These are phyloP conservation scores for Sebastiscus tertius DNA, from an alignment of 2,797 vertebrate genomes.

Conservation along the genomic window DNA sequence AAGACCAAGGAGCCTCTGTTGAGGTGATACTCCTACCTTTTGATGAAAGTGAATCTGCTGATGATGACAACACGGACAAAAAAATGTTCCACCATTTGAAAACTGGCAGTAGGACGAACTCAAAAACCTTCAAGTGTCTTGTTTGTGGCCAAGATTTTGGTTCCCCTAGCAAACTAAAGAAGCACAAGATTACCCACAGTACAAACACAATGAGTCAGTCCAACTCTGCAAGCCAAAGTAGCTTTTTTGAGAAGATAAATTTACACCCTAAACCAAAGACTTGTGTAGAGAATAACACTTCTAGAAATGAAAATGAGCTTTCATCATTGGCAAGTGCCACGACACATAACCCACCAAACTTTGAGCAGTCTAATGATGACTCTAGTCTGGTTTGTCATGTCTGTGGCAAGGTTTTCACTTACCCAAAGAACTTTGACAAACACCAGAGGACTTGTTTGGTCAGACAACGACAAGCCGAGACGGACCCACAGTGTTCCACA, in stretches of 20 bases:
- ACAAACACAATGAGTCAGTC: background rate
- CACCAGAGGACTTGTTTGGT: conserved; percentile 34
- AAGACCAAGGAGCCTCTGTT: conserved; percentile 35
- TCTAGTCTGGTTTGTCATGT: conserved; percentile 8
- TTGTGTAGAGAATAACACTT: background rate
- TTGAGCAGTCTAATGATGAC: background rate
- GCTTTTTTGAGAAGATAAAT: conserved; percentile 4
- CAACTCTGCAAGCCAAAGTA: background rate
- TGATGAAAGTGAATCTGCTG: conserved; percentile 22
- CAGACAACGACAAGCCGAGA: conserved; percentile 10
- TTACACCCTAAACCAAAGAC: background rate
- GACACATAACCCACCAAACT: background rate
- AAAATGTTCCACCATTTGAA: background rate
- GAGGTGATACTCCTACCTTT: conserved; percentile 31
- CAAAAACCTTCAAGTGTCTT: conserved; percentile 26
- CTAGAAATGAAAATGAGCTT: background rate
- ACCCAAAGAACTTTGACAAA: conserved; percentile 30
- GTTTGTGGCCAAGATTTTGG: conserved; percentile 21
- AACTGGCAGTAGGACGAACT: background rate
- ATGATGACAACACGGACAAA: background rate
- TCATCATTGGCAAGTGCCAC: background rate
- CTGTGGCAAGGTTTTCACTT: conserved; percentile 30
- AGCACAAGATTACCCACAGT: background rate
- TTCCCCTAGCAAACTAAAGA: conserved; percentile 20
- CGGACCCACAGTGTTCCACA: background rate